A percentile compares a stretch with the other conserved stretches of the same genome.
phyloP scores from a whole-genome alignment of 2,113 vertebrate genomes.

The Sinocyclocheilus anshuiensis region DNA sequence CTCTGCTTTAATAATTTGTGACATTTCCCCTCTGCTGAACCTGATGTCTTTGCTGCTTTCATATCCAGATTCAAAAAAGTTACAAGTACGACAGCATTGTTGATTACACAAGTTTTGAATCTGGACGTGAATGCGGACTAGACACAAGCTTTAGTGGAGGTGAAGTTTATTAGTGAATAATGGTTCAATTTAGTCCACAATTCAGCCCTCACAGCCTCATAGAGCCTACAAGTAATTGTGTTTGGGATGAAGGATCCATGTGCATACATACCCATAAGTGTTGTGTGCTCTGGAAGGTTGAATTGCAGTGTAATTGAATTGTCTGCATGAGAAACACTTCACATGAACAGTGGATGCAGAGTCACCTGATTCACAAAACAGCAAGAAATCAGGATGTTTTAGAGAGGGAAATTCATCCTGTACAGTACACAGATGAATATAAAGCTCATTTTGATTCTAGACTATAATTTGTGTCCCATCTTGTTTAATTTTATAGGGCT shows the following conservation, averaged over 20 bases:
- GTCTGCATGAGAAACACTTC: slow-evolving; percentile 2
- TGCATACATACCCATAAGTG: background rate
- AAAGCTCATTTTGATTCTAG: too few species aligned
- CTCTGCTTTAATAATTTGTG: background rate
- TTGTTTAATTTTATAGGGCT: too few species aligned
- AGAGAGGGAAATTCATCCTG: too few species aligned
- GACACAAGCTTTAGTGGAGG: background rate
- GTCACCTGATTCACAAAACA: background rate
- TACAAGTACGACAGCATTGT: background rate
- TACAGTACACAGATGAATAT: too few species aligned
- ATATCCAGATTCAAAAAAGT: background rate
- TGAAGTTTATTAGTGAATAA: background rate
- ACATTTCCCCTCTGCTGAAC: background rate
- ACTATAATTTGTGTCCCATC: too few species aligned
- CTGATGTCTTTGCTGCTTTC: background rate
- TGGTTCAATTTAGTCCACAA: background rate
- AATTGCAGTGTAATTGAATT: slow-evolving; percentile 1
- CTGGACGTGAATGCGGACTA: too few species aligned
- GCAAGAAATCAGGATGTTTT: background rate
- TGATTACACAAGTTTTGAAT: background rate
- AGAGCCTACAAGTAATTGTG: background rate
- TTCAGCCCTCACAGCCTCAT: background rate
- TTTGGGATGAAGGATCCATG: background rate
- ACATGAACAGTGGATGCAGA: background rate
- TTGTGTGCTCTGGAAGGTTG: background rate